Evolutionary conservation across 35 echinoderm and acorn worm species (phyloP).

Genomic region (Diadema setosum): DNA sequence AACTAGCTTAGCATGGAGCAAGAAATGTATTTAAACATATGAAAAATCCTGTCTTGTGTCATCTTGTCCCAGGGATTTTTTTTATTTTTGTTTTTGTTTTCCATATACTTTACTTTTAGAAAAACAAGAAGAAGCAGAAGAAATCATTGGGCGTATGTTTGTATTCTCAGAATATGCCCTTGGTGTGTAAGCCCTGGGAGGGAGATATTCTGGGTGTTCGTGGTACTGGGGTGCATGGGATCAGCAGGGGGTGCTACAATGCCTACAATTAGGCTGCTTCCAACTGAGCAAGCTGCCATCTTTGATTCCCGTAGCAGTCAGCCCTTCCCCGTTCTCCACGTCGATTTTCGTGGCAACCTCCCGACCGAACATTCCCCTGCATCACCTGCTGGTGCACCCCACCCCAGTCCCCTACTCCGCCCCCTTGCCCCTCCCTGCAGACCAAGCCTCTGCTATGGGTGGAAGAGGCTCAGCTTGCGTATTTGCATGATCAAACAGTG

Average conservation of each 20-base stretch:
- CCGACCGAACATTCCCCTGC: too few species aligned
- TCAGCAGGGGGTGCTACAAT: not conserved
- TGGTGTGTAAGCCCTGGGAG: not conserved
- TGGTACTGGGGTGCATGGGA: not conserved
- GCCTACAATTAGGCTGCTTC: not conserved
- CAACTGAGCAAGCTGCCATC: not conserved
- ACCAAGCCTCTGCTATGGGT: too few species aligned
- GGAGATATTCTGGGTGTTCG: not conserved
- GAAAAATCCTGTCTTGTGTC: too few species aligned
- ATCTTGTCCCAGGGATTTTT: too few species aligned
- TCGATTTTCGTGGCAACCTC: not conserved
- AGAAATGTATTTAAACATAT: too few species aligned
- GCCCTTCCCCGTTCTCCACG: not conserved
- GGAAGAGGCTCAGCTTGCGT: too few species aligned
- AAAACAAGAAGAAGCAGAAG: too few species aligned
- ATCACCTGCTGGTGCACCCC: not conserved
- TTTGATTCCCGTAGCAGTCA: not conserved
- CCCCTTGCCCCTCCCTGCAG: not conserved
- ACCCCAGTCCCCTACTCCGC: not conserved
- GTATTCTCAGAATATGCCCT: not conserved
- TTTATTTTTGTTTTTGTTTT: too few species aligned
- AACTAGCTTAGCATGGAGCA: too few species aligned
- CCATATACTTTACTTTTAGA: too few species aligned
- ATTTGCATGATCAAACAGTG: conserved; percentile 5
- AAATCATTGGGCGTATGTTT: too few species aligned